Percentiles rank a stretch among this genome's conserved stretches.
These are phyloP conservation scores for Siderastrea siderea DNA, from an alignment of 92 coral and sea anemone genomes.

Conservation along the genomic window DNA sequence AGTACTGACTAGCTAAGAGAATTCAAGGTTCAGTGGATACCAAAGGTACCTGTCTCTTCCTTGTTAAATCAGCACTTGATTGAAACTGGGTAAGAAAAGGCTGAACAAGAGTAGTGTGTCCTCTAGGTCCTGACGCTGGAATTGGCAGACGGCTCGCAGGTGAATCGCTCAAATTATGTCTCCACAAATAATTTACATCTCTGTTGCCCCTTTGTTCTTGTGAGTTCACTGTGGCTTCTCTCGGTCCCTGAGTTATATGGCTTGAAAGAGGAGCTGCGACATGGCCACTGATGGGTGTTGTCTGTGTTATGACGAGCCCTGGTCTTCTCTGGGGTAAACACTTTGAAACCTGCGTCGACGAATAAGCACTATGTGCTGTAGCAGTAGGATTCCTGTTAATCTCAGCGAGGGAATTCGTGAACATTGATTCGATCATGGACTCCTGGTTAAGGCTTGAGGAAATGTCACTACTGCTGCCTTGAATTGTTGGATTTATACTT, in stretches of 20 bases:
- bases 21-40: not conserved
- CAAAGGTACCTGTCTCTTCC: conserved; percentile 19
- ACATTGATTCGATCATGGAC: not conserved
- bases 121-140: not conserved
- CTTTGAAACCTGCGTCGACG: conserved; percentile 25
- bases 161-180: not conserved
- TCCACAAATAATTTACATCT: not conserved
- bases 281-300: not conserved
- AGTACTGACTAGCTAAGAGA: too few species aligned
- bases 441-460: not conserved
- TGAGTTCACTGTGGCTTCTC: not conserved
- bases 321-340: conserved; percentile 39
- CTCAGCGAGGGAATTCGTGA: too few species aligned
- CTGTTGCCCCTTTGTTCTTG: not conserved
- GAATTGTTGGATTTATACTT: not conserved
- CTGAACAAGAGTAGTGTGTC: not conserved
- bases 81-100: not conserved
- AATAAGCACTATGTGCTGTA: not conserved
- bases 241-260: not conserved
- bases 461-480: not conserved
- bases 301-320: conserved; percentile 24
- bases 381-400: not conserved
- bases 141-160: not conserved
- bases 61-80: not conserved
- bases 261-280: not conserved